Evolutionary conservation across 2,888 invertebrate genomes (phyloP), one percentile per base, ranked within the genome.

Genomic region (Folsomia candida): DNA sequence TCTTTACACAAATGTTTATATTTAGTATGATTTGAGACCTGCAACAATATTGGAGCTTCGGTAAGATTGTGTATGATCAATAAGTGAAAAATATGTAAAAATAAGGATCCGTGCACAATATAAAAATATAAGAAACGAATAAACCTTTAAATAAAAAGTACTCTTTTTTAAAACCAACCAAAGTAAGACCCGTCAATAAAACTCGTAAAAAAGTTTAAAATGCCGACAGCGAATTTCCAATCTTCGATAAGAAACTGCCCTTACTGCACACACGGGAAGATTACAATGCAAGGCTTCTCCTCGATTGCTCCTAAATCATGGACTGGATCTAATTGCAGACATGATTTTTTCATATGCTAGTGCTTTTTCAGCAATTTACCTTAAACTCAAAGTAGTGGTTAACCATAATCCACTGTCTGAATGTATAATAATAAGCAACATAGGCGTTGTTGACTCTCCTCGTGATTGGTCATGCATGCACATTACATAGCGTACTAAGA

Each of bases 281-380:
- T n/a, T n/a, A n/a, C n/a, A n/a, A n/a, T n/a, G n/a, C n/a, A n/a
- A n/a, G 54, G 22, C 18, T 54, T 54, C 11, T 22, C 22, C 22
- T 20, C 22, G 20, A 11, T 9, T 47, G 54, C 54, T n/a, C 20
- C 27, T 62, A 62, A 62, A 62, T 62, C 62, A 62, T 29, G 62
- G 29, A 28, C 62, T 62, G 29, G 29, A 29, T 29, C 29, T 62
- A 62, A 62, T 62, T 62, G 62, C 27, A 62, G 62, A 29, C 62
- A 60, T 9, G 9, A 62, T 62, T 62, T 62, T 62, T 62, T 62
- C 62, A n/a, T 6, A 4, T 54, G 20, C n/a, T n/a, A n/a, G n/a
- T n/a, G 37, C 37, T 37, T 37, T n/a, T n/a, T n/a, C n/a, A n/a
- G n/a, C n/a, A 14, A 37, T 14, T 37, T 37, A 9, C 37, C 37